These are phyloP conservation scores for Octodonta nipae DNA, from an alignment of 2,888 invertebrate species.

Conservation along the genomic window DNA sequence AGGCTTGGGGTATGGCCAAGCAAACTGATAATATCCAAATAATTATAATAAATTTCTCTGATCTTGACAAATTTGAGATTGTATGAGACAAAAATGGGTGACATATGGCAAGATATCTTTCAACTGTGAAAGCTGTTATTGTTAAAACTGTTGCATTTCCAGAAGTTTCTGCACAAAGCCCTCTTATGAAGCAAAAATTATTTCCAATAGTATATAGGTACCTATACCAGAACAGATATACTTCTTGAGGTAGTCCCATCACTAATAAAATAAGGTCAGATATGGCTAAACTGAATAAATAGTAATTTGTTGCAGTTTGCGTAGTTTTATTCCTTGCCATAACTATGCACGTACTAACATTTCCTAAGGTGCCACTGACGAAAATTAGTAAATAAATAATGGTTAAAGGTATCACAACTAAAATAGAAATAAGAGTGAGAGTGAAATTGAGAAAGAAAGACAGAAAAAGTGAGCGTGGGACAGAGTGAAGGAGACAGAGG, in stretches of 20 bases:
- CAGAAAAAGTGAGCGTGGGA: too few relatives aligned
- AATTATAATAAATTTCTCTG: conserved; percentile 62
- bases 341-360: conserved; percentile 72
- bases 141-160: conserved; percentile 61
- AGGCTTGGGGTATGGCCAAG: conserved; percentile 59
- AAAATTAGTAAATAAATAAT: conserved; percentile 67
- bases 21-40: conserved; percentile 70
- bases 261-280: conserved; percentile 67
- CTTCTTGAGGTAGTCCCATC: conserved; percentile 71
- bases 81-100: conserved; percentile 61
- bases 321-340: conserved; percentile 69
- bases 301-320: conserved; percentile 71
- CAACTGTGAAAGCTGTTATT: conserved; percentile 58
- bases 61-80: conserved; percentile 75
- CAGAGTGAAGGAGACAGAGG: too few relatives aligned
- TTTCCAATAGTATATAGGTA: conserved; percentile 69
- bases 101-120: conserved; percentile 58
- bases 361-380: conserved; percentile 65
- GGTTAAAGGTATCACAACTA: conserved; percentile 53
- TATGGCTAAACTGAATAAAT: conserved; percentile 72
- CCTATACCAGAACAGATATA: conserved; percentile 63
- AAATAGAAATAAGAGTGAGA: too few relatives aligned
- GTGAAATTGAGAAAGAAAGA: too few relatives aligned
- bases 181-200: conserved; percentile 63
- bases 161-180: conserved; percentile 66